Evolutionary conservation across 2,888 invertebrate genomes (phyloP), one percentile per base, ranked within the genome.

Genomic region (Trichopria drosophilae): DNA sequence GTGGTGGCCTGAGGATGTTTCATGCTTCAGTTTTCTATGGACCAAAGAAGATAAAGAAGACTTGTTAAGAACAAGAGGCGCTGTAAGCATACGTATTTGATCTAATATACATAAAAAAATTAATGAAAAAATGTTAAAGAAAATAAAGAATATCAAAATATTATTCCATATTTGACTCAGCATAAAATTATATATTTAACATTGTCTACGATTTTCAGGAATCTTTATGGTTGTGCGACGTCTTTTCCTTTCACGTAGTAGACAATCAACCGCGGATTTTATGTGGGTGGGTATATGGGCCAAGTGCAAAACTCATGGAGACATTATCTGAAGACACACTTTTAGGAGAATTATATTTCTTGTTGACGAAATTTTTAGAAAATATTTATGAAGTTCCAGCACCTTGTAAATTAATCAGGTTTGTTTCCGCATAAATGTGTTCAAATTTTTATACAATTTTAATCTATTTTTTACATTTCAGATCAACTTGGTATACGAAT

Each of bases 401-500:
- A 46, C 81, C 83, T 7, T 78, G 77, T 51, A 72, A 72, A 49
- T 69, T 83, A 37, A 55, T 80, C 20, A 80, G 83, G 84, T 83
- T n/a, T n/a, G n/a, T n/a, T n/a, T n/a, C n/a, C n/a, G n/a, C n/a
- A n/a, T 40, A 31, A 15, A 24, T 40, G 34, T 36, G 12, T 18
- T 22, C 12, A 20, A 26, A 31, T 3, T 28, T 13, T 31, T 6
- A 19, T 19, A 29, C 15, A 23, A 39, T 32, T 35, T 23, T 20
- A 10, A 12, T 29, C 19, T 6, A 2, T 22, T 31, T 10, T 42
- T 10, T 22, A 15, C 9, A 13, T 28, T 34, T 49, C 70, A 88
- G 88, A 60, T 85, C 90, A 0, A 78, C 76, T 2, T 91, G 91
- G 92, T 79, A 79, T 55, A 79, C 79, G 1, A 84, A 90, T 74